Base-by-base conservation (phyloP, 2,888 invertebrate genomes). In the Hydroisotoma schaefferi region DNA sequence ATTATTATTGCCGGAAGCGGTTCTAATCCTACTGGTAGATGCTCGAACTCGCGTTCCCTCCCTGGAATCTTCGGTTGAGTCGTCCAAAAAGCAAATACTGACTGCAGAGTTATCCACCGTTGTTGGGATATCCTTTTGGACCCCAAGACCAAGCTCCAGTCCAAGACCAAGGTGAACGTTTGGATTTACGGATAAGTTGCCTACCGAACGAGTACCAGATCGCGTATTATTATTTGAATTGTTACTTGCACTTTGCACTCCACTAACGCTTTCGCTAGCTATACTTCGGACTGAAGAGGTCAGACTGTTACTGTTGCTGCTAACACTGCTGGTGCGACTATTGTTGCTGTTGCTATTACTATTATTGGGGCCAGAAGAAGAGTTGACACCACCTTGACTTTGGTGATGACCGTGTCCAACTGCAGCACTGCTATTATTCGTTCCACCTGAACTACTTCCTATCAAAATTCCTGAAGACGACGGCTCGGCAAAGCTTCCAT, bases 401-500 rank as follows among this genome's bases (percentile, higher is more conserved):
- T 37, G 38, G 18, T 40, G 15, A 46, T 57, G 26, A 54, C 63
- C 15, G 46, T 43, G 5, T 48, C 33, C 18, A 25, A 8, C 22
- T 37, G 28, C 3, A 18, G 18, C 15, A 20, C 29, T 4, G n/a
- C 12, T 40, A 46, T 29, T 52, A 29, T 28, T 51, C n/a, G n/a
- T n/a, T 29, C 58, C 48, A 44, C 48, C 61, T 46, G 51, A 47
- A 43, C 43, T 51, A 25, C 59, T 48, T 26, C 53, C 22, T 33
- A 52, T 54, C 37, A 59, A 23, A 56, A 46, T 51, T 43, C 65
- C 63, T 57, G 67, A 67, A 58, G 67, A 63, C 54, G 67, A 59
- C 48, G 59, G 65, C 54, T 69, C 69, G 44, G 68, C 59, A 64
- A 71, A 67, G 65, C 69, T 69, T 64, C 71, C 71, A 68, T 71